Conservation (phyloP, 2,113 vertebrate species). For the Guaruba guarouba region DNA sequence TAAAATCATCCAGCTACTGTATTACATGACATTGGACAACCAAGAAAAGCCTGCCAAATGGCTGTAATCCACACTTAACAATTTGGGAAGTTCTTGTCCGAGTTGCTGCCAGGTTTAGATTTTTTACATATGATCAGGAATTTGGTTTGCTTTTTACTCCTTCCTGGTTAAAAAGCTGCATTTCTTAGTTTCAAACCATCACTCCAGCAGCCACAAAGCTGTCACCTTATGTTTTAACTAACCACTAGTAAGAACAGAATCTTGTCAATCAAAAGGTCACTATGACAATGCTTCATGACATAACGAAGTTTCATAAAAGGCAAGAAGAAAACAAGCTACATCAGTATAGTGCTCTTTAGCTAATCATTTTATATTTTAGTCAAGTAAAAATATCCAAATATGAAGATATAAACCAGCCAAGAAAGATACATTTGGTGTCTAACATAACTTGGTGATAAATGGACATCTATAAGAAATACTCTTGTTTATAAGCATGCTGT, state of each 20-base stretch:
- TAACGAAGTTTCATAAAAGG: background rate
- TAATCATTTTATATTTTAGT: background rate
- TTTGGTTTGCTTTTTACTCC: background rate
- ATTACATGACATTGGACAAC: background rate
- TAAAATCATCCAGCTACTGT: conserved; percentile 37
- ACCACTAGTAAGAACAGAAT: background rate
- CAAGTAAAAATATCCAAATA: background rate
- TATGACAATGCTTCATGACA: background rate
- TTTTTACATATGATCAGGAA: background rate
- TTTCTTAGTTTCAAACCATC: background rate
- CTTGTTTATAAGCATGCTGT: background rate
- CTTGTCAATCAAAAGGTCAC: background rate
- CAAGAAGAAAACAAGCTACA: background rate
- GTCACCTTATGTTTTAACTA: background rate
- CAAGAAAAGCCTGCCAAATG: background rate
- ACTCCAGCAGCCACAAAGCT: background rate
- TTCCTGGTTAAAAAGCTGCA: background rate
- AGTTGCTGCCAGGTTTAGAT: conserved; percentile 27
- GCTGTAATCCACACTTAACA: background rate
- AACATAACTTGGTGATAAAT: background rate
- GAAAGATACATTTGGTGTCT: background rate
- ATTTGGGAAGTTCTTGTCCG: background rate
- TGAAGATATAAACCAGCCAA: background rate
- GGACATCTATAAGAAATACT: background rate
- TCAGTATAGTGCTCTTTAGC: background rate